These are phyloP conservation scores for Echinarachnius parma DNA, from an alignment of 53 echinoderm and acorn worm genomes.

Conservation along the genomic window DNA sequence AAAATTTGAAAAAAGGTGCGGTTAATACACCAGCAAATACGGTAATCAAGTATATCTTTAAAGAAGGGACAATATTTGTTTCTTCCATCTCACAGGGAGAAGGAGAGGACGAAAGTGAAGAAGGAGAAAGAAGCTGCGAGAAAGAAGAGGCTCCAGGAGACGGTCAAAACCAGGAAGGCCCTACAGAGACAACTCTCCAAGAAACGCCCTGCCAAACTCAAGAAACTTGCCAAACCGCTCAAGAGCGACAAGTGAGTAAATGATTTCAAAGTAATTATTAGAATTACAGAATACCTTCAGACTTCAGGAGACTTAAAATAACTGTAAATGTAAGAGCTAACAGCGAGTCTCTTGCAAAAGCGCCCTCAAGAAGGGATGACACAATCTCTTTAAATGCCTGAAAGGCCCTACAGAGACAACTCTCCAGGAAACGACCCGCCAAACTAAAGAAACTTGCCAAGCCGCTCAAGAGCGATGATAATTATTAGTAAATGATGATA, in stretches of 20 bases:
- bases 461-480: constrained; percentile 5
- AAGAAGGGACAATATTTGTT: too few relatives aligned
- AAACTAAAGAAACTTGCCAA: constrained; percentile 29
- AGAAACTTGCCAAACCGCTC: constrained; percentile 17
- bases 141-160: constrained; percentile 42
- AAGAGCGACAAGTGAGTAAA: constrained; percentile 8
- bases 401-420: constrained; percentile 40
- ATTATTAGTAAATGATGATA: not conserved
- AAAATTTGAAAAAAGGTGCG: too few relatives aligned
- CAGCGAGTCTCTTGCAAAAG: too few relatives aligned
- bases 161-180: constrained; percentile 45
- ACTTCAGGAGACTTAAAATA: too few relatives aligned
- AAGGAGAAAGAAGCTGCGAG: constrained; percentile 59
- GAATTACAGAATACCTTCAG: too few relatives aligned
- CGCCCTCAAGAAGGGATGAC: too few relatives aligned
- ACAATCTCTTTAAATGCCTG: too few relatives aligned
- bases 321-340: too few relatives aligned
- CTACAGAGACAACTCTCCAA: constrained; percentile 23
- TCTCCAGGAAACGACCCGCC: not conserved
- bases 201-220: constrained; percentile 6
- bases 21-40: too few relatives aligned
- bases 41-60: too few relatives aligned
- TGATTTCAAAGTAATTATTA: too few relatives aligned
- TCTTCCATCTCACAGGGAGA: constrained; percentile 50
- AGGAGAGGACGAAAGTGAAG: constrained; percentile 61